Evolutionary conservation across 92 coral and sea anemone species (phyloP).

Genomic region (Actinernus sp.): DNA sequence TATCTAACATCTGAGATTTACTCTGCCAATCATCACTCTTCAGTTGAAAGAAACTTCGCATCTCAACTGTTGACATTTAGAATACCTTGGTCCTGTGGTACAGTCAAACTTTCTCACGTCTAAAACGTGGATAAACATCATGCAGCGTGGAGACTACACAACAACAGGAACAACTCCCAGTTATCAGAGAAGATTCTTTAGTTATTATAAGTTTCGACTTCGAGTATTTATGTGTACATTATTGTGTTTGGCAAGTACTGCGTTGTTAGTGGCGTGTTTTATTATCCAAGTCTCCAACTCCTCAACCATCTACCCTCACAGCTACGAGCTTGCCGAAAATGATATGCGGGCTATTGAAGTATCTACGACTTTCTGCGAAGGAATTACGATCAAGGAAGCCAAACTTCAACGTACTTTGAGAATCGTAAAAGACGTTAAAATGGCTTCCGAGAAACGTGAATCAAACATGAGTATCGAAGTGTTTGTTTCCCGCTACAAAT

Average conservation of each 20-base stretch:
- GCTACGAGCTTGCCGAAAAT: constrained; percentile 76
- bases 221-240: constrained; percentile 74
- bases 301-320: constrained; percentile 66
- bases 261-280: constrained; percentile 59
- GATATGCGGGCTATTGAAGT: constrained; percentile 75
- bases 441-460: constrained; percentile 38
- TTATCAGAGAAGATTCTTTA: constrained; percentile 43
- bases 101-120: no score
- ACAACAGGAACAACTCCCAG: neutral
- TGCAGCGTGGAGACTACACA: neutral
- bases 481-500: constrained; percentile 50
- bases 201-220: constrained; percentile 66
- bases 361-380: constrained; percentile 85
- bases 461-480: constrained; percentile 70
- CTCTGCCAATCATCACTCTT: constrained; percentile 24
- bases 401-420: constrained; percentile 47
- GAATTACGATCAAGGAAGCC: constrained; percentile 60
- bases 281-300: constrained; percentile 76
- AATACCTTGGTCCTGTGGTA: no score
- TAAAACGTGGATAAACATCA: no score
- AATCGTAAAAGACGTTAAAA: constrained; percentile 41
- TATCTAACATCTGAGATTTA: constrained; percentile 13
- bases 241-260: constrained; percentile 53
- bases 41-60: constrained; percentile 6
- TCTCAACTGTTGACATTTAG: constrained; percentile 9